Conservation (phyloP, 2,888 invertebrate species). For the Vesta saturnalis region DNA sequence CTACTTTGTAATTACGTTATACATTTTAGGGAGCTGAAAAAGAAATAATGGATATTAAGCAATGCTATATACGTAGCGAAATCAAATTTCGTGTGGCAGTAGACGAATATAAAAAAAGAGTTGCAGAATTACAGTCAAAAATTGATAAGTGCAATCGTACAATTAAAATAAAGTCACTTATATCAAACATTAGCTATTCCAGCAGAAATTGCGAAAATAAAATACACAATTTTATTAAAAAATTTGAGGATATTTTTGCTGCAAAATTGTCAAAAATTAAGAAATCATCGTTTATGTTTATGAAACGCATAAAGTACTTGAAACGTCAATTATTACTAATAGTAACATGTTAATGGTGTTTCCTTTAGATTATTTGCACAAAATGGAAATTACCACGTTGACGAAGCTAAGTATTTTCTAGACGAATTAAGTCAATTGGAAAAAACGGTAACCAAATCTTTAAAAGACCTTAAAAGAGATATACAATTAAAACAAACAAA, state of each 20-base stretch:
- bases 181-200: not conserved
- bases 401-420: slow-evolving; percentile 44
- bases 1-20: not conserved
- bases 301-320: slow-evolving; percentile 22
- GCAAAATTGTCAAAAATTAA: slow-evolving; percentile 26
- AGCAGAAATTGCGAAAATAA: slow-evolving; percentile 16
- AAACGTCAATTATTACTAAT: too few relatives aligned
- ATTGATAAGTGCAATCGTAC: not conserved
- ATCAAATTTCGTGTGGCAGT: not conserved
- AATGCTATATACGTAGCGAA: slow-evolving; percentile 8
- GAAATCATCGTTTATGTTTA: slow-evolving; percentile 10
- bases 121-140: slow-evolving; percentile 9
- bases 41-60: slow-evolving; percentile 25
- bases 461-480: slow-evolving; percentile 18
- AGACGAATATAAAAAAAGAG: slow-evolving; percentile 13
- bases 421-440: slow-evolving; percentile 31
- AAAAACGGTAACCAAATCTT: slow-evolving; percentile 33
- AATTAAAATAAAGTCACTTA: not conserved
- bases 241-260: slow-evolving; percentile 17
- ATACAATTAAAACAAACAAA: slow-evolving; percentile 23
- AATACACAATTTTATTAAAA: slow-evolving; percentile 5
- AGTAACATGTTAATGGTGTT: too few relatives aligned
- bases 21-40: slow-evolving; percentile 36
- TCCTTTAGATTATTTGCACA: slow-evolving; percentile 53
- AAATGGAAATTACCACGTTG: slow-evolving; percentile 50